Conservation (phyloP, 2,888 invertebrate genomes). For the Caenorhabditis drosophilae region DNA sequence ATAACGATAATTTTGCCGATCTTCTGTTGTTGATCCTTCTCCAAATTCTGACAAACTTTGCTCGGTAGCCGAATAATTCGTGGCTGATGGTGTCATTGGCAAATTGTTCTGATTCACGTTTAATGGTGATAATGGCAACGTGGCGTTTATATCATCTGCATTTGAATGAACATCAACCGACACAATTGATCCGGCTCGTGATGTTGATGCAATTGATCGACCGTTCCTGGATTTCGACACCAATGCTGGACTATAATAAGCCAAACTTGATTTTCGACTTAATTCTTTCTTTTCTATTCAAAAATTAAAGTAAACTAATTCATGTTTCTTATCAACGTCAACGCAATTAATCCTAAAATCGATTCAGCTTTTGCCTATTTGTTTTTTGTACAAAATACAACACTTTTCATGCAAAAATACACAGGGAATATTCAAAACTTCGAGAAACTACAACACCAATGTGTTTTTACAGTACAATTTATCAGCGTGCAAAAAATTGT, state of each 20-base stretch:
- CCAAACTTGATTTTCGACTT: not conserved
- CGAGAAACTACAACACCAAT: too few species aligned
- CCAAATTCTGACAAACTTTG: constrained; percentile 15
- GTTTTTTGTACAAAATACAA: too few species aligned
- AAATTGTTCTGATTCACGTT: constrained; percentile 1
- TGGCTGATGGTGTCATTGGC: constrained; percentile 31
- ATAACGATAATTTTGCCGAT: constrained; percentile 22
- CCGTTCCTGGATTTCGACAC: not conserved
- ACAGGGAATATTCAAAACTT: too few species aligned
- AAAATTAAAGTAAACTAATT: not conserved
- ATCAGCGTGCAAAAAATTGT: not conserved
- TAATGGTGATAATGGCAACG: too few species aligned
- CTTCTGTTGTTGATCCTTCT: not conserved
- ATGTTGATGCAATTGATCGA: not conserved
- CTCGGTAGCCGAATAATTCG: constrained; percentile 18
- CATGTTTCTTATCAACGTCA: not conserved
- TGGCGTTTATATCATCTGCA: too few species aligned
- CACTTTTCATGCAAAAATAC: too few species aligned
- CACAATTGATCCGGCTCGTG: too few species aligned
- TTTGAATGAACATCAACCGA: too few species aligned
- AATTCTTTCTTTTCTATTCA: not conserved
- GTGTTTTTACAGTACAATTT: too few species aligned
- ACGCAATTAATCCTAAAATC: too few species aligned
- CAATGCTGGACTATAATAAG: not conserved
- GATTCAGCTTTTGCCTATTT: too few species aligned